Evolutionary conservation across 1,140 invertebrate genomes (phyloP).

Genomic region (Diplogasteroides magnus): DNA sequence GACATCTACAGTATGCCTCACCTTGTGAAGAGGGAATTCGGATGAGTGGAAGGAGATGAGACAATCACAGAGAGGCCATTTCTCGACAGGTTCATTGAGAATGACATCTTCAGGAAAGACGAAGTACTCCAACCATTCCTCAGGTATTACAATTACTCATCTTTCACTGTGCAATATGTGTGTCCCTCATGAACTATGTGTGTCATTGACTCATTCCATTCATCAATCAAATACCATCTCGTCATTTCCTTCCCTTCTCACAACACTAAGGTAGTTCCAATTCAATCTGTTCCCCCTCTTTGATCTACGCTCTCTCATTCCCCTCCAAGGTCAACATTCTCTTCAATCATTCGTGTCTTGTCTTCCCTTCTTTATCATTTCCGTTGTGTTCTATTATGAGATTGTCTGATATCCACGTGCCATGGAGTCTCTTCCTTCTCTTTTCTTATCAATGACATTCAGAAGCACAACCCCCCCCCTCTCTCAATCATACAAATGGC

Average conservation of each 20-base stretch:
- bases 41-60: conserved; percentile 97
- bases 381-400: no score
- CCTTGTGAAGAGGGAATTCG: conserved; percentile 84
- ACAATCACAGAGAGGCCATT: conserved; percentile 96
- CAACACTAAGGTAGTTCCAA: not conserved
- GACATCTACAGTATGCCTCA: not conserved
- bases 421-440: no score
- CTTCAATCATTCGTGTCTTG: no score
- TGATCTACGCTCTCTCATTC: not conserved
- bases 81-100: conserved; percentile 86
- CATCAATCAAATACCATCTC: not conserved
- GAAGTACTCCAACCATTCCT: conserved; percentile 49
- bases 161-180: not conserved
- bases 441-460: no score
- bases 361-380: no score
- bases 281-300: not conserved
- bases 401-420: no score
- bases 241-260: not conserved
- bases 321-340: not conserved
- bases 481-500: not conserved
- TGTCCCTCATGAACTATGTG: no score
- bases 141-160: not conserved
- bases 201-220: no score
- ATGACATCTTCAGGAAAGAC: conserved; percentile 72
- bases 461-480: not conserved